A percentile compares a stretch with the other conserved stretches of the same genome.
Conservation (phyloP, 1,140 invertebrate genomes). For the Brachionus plicatilis region DNA sequence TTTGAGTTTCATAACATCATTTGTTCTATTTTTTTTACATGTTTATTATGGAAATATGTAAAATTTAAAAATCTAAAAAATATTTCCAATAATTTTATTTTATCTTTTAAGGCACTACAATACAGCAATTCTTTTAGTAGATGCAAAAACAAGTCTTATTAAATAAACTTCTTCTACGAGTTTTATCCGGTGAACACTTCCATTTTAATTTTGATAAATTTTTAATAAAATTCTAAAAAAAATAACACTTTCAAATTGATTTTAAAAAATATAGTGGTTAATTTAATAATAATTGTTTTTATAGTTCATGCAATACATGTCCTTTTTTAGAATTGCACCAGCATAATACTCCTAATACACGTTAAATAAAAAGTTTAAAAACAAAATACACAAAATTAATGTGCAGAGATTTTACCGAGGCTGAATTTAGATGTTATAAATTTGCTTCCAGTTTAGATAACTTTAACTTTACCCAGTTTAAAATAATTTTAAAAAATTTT, state of each 20-base stretch:
- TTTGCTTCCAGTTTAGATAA: no score
- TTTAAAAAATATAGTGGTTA: no score
- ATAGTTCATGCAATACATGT: neutral
- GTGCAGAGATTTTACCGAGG: no score
- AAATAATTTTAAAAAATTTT: no score
- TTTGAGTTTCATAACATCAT: slow-evolving; percentile 81
- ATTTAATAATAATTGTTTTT: neutral
- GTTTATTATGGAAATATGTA: slow-evolving; percentile 34
- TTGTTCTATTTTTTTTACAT: slow-evolving; percentile 87
- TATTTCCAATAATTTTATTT: neutral
- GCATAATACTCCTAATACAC: neutral
- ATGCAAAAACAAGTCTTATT: neutral
- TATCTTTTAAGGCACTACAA: neutral
- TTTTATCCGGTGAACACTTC: neutral
- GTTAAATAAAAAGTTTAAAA: no score
- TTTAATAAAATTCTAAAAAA: neutral
- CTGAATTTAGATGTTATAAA: no score
- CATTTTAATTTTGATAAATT: neutral
- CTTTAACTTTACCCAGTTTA: no score
- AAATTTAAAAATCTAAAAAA: neutral
- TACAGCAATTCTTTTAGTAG: slow-evolving; percentile 17
- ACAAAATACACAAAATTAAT: no score
- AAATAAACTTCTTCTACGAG: neutral
- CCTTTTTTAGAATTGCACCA: neutral
- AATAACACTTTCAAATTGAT: no score